Evolutionary conservation across 1,140 invertebrate genomes (phyloP).

Genomic region (Drosophila pseudoobscura): DNA sequence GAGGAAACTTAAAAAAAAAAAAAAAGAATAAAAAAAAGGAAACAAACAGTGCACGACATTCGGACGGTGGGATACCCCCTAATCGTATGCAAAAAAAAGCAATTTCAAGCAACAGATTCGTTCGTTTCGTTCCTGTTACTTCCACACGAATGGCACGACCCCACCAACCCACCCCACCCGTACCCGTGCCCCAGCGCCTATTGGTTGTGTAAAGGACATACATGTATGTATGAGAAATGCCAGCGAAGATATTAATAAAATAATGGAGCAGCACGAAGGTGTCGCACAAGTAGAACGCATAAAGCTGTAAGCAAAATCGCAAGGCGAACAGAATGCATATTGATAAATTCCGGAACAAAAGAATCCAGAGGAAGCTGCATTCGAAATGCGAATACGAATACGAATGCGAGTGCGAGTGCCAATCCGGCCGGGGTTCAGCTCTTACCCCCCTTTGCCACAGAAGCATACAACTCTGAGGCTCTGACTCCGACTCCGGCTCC

Average conservation of each 20-base stretch:
- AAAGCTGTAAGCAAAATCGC: constrained; percentile 49
- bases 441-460: constrained; percentile 8
- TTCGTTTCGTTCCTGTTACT: no score
- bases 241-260: constrained; percentile 37
- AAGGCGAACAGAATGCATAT: constrained; percentile 60
- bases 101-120: no score
- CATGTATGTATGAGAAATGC: no score
- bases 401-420: constrained; percentile 39
- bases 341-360: constrained; percentile 61
- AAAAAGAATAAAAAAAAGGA: not conserved
- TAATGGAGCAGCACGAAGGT: constrained; percentile 5
- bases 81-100: no score
- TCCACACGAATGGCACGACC: no score
- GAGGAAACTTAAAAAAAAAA: constrained; percentile 9
- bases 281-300: constrained; percentile 23
- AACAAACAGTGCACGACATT: not conserved
- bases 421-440: constrained; percentile 24
- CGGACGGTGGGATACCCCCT: no score
- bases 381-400: constrained; percentile 32
- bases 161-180: no score
- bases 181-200: no score
- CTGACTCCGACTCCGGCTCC: not conserved
- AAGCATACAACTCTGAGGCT: constrained; percentile 48
- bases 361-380: constrained; percentile 21
- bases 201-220: no score